Percentiles rank a stretch among this genome's conserved stretches.
Conservation (phyloP, 2,797 vertebrate genomes). For the Bovichtus variegatus region DNA sequence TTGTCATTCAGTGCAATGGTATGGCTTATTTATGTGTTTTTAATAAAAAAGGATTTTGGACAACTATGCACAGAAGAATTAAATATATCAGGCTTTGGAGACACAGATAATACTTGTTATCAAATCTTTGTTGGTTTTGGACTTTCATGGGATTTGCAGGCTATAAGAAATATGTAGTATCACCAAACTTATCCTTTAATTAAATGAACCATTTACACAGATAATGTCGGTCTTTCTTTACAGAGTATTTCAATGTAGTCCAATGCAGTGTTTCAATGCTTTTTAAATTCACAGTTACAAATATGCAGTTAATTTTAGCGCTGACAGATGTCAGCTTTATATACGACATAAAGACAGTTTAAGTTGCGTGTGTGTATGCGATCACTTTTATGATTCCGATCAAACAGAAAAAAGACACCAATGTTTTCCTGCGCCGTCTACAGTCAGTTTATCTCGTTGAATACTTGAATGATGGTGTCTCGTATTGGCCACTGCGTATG, state of each 20-base stretch:
- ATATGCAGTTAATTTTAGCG: constrained; percentile 18
- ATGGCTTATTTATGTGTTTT: not conserved
- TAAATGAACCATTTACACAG: not conserved
- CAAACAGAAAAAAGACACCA: constrained; percentile 7
- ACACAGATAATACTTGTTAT: not conserved
- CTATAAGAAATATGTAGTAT: not conserved
- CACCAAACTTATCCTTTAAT: not conserved
- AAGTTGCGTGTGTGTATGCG: not conserved
- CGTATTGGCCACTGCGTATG: constrained; percentile 24
- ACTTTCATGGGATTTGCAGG: not conserved
- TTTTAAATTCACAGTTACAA: constrained; percentile 10
- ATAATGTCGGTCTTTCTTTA: not conserved
- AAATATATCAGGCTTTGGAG: not conserved
- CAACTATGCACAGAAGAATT: not conserved
- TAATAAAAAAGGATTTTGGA: too few relatives aligned
- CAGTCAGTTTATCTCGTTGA: constrained; percentile 25
- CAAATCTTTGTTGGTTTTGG: not conserved
- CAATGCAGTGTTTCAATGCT: not conserved
- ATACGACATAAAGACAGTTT: constrained; percentile 27
- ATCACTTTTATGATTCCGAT: constrained; percentile 30
- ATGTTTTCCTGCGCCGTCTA: not conserved
- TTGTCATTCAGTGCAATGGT: not conserved
- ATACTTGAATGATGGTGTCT: constrained; percentile 35
- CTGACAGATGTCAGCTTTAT: constrained; percentile 37
- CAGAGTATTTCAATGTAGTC: not conserved